Percentiles rank a stretch among this genome's conserved stretches.
Conservation (phyloP, 1,140 invertebrate species). For the Bemisia tabaci region DNA sequence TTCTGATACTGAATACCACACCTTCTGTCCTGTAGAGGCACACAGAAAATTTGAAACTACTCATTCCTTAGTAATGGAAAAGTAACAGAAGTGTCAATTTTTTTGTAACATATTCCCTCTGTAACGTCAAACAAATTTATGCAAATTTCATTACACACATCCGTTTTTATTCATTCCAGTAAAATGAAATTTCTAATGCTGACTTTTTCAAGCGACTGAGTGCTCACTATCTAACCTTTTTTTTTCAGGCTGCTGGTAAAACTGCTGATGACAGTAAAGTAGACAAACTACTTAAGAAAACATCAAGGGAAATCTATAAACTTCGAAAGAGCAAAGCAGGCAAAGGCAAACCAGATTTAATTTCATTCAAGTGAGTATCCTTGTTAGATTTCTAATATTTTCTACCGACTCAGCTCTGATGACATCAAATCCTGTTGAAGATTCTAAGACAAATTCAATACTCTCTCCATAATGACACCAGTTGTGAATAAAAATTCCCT, state of each 20-base stretch:
- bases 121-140: too few species aligned
- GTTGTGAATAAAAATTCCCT: not conserved
- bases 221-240: too few species aligned
- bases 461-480: not conserved
- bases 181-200: too few species aligned
- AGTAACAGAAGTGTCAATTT: too few species aligned
- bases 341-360: slow-evolving; percentile 77
- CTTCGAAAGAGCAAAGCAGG: slow-evolving; percentile 71
- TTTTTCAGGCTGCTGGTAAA: slow-evolving; percentile 34
- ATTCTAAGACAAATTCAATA: not conserved
- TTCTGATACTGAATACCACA: too few species aligned
- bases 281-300: slow-evolving; percentile 67
- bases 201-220: too few species aligned
- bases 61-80: too few species aligned
- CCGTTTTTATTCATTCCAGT: too few species aligned
- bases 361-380: slow-evolving; percentile 77
- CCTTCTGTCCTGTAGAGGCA: too few species aligned
- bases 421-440: not conserved
- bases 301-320: slow-evolving; percentile 79
- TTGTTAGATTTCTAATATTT: not conserved
- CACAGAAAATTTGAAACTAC: too few species aligned
- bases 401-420: not conserved
- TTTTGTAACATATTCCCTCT: too few species aligned
- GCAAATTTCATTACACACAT: too few species aligned
- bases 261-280: slow-evolving; percentile 59